A percentile compares a stretch with the other conserved stretches of the same genome.
These are phyloP conservation scores for Coreius guichenoti DNA, from an alignment of 2,797 vertebrate genomes.

Conservation along the genomic window DNA sequence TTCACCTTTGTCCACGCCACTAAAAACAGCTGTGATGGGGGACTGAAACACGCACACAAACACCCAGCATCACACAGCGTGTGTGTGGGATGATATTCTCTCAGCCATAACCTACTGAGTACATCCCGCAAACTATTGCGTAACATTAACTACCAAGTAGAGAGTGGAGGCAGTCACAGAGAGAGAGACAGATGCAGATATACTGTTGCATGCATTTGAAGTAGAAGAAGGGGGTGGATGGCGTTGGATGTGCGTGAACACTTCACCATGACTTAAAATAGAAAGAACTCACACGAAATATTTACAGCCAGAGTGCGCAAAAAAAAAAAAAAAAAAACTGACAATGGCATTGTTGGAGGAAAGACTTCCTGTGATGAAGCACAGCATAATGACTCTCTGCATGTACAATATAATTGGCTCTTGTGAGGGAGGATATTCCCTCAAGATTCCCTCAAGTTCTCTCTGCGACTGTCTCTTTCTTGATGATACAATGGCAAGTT, in stretches of 20 bases:
- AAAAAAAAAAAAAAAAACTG: constrained; percentile 28
- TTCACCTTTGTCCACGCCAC: constrained; percentile 42
- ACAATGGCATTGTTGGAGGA: constrained; percentile 29
- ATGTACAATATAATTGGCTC: constrained; percentile 41
- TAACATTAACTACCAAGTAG: constrained; percentile 56
- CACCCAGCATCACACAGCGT: constrained; percentile 20
- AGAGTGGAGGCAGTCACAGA: constrained; percentile 27
- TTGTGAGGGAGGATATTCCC: constrained; percentile 24
- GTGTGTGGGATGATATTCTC: constrained; percentile 49
- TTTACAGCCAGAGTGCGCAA: constrained; percentile 39
- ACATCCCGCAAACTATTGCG: constrained; percentile 54
- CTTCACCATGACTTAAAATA: constrained; percentile 56
- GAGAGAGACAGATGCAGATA: constrained; percentile 23
- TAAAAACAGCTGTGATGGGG: constrained; percentile 39
- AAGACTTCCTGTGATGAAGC: constrained; percentile 42
- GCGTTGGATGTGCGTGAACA: constrained; percentile 44
- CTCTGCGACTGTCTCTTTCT: background rate
- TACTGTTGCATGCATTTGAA: constrained; percentile 11
- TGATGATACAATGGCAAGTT: constrained; percentile 20
- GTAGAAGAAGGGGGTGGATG: constrained; percentile 41
- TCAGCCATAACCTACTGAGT: constrained; percentile 49
- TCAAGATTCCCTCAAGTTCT: background rate
- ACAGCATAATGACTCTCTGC: constrained; percentile 23
- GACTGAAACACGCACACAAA: constrained; percentile 36
- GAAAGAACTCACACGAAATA: constrained; percentile 44